These are phyloP conservation scores for Scaptomyza hsui DNA, from an alignment of 1,140 invertebrate species.

Conservation along the genomic window DNA sequence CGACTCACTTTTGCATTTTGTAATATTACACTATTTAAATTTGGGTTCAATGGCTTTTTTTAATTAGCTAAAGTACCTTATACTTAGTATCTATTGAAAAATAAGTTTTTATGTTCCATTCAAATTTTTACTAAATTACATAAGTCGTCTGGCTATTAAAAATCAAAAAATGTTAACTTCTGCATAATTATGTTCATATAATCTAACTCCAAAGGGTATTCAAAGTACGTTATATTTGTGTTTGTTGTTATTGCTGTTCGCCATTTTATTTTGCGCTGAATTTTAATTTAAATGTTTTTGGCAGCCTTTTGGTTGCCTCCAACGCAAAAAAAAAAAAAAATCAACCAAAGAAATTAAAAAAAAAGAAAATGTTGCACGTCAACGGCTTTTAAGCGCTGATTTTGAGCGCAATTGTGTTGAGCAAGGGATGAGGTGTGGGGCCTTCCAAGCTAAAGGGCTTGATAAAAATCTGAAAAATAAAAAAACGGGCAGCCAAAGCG, in stretches of 20 bases:
- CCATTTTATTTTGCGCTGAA: conserved; percentile 46
- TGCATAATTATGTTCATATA: not conserved
- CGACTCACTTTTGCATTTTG: conserved; percentile 19
- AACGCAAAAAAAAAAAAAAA: conserved; percentile 26
- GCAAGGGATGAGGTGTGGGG: not conserved
- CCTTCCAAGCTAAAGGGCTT: conserved; percentile 35
- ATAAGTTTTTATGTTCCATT: not conserved
- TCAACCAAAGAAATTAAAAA: not conserved
- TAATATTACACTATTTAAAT: conserved; percentile 11
- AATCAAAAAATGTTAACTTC: not conserved
- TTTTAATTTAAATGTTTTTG: conserved; percentile 83
- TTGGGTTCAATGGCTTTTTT: not conserved
- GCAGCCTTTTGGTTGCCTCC: conserved; percentile 60
- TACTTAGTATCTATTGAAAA: not conserved
- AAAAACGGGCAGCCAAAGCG: conserved; percentile 70
- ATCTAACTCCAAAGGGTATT: conserved; percentile 15
- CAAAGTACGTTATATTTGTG: not conserved
- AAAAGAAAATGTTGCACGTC: conserved; percentile 37
- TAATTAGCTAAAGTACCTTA: not conserved
- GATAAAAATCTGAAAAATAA: conserved; percentile 65
- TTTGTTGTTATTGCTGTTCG: conserved; percentile 13
- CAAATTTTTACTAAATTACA: not conserved
- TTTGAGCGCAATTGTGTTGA: conserved; percentile 38
- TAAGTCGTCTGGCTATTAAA: not conserved
- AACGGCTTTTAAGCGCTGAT: conserved; percentile 75